Evolutionary conservation across 1,140 invertebrate species (phyloP), one percentile per base, ranked within the genome.

Genomic region (Heliconius nattereri): DNA sequence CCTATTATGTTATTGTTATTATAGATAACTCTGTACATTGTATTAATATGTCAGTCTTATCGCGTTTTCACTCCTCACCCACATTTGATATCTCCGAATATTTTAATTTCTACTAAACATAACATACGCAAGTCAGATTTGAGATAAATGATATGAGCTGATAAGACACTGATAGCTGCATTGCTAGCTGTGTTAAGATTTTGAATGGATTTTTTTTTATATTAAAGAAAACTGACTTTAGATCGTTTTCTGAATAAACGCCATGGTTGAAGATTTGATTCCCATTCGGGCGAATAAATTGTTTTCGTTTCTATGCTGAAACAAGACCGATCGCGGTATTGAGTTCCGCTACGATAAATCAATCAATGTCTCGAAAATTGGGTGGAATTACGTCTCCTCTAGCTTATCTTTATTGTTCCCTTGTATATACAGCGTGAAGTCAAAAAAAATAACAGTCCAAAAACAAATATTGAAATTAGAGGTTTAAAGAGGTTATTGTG

Each of bases 71-170:
- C 75, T 76, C 75, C 35, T 76, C 70, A 76, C 75, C 75, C 70
- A 76, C 75, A 76, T 76, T 71, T 76, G 40, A n/a, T 76, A 76
- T 76, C 75, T 70, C 23, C 11, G 19, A 26, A 66, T 70, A 76
- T 76, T 70, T 76, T 76, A 76, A 76, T 76, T 76, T 76, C 16
- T 76, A 76, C 29, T 71, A 70, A 76, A 70, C 60, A 70, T 3
- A 70, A 70, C 57, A 23, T 60, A 26, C 60, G 13, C 8, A 49
- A 37, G 75, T 70, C 75, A 76, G 75, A 76, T 76, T 76, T 76
- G 7, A 45, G 75, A 76, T 76, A 76, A 76, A 35, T 71, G 57
- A 60, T 37, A 29, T 32, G 7, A 52, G 23, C 7, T 74, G 75
- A 76, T 76, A 76, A 76, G 37, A 76, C 71, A 45, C 40, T 45